Evolutionary conservation across 2,113 vertebrate genomes (phyloP), one percentile per base, ranked within the genome.

Genomic region (Erythrocercus mccallii): DNA sequence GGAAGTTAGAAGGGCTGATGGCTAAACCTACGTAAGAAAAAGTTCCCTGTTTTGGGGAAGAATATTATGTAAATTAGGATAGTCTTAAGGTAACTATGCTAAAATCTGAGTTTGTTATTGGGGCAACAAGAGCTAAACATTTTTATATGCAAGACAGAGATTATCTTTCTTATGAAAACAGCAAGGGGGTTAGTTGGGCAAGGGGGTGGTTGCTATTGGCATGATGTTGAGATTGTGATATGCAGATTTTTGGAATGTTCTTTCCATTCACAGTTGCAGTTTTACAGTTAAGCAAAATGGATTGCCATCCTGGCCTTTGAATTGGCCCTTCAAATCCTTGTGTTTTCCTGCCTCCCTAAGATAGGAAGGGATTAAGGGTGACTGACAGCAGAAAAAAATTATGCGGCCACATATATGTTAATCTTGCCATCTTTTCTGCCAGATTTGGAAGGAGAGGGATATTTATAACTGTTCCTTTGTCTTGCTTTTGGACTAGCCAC

Each of bases 321-420:
- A 94, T 64, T 58, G 35, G 71, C 64, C 68, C 88, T 94, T 90
- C 92, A 96, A 96, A 86, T 86, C 82, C 92, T 80, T 85, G 66
- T 85, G 58, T 96, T 92, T 95, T 94, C 85, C 76, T 95, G 94
- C 50, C 51, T 92, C 60, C 69, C 51, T 60, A 92, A 92, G 44
- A 94, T 88, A 95, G 92, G 92, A 94, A 92, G 64, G 95, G 92
- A 95, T 94, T 92, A 94, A 88, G 82, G 40, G 56, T 93, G 94
- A 94, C 68, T 97, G 90, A 93, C 82, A 90, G 93, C 72, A 90
- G 71, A 66, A 83, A 90, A 92, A 95, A 90, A 85, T 35, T 77
- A 92, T 88, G 71, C 93, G 73, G 87, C 50, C 78, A 69, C 94
- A 88, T 95, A 50, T 88, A 86, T 73, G 90, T 93, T 94, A 96